Conservation (phyloP, 2,113 vertebrate genomes). For the Terrapene triunguis region DNA sequence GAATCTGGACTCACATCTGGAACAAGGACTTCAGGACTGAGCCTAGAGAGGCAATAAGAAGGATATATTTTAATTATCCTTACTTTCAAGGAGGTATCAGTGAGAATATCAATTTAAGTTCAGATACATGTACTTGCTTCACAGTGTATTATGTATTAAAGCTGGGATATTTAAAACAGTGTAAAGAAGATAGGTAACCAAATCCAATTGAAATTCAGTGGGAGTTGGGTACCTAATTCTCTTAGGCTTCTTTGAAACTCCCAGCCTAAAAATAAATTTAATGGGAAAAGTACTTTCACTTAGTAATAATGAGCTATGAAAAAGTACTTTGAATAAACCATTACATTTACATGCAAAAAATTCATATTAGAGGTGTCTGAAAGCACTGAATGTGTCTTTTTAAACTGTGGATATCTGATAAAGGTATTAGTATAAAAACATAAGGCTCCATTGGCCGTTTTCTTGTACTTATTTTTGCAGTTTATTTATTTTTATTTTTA, state of each 20-base stretch:
- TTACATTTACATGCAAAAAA: not conserved
- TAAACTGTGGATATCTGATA: not conserved
- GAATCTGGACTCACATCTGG: not conserved
- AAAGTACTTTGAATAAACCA: not conserved
- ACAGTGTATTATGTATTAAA: not conserved
- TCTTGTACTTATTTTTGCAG: not conserved
- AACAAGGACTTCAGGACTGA: not conserved
- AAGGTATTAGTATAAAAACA: not conserved
- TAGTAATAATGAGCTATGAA: not conserved
- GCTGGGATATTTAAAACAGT: not conserved
- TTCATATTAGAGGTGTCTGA: not conserved
- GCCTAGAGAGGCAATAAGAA: not conserved
- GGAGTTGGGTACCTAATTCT: not conserved
- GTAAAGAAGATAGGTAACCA: not conserved
- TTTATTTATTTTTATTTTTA: not conserved
- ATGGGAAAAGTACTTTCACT: not conserved
- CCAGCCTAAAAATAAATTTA: not conserved
- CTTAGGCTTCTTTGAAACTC: not conserved
- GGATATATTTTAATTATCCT: not conserved
- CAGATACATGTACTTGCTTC: not conserved
- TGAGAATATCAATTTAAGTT: not conserved
- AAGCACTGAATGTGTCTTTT: not conserved
- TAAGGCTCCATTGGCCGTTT: not conserved
- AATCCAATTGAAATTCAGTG: not conserved
- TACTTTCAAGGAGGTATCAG: not conserved